Percentiles rank a stretch among this genome's conserved stretches.
Evolutionary conservation across 2,888 invertebrate species (phyloP).

Genomic region (Patella ulyssiponensis): DNA sequence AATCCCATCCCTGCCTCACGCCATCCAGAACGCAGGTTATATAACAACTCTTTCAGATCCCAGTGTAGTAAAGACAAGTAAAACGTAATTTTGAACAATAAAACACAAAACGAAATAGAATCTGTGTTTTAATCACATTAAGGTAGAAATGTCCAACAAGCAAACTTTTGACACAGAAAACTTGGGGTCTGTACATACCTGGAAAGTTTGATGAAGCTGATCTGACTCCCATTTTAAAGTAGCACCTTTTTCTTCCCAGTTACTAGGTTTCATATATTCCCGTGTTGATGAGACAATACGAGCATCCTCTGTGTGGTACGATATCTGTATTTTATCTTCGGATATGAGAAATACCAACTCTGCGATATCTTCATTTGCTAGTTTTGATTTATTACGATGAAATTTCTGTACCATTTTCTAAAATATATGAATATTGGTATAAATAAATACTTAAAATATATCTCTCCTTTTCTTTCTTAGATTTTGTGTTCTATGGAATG

Average conservation of each 20-base stretch:
- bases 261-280: slow-evolving; percentile 69
- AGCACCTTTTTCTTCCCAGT: slow-evolving; percentile 71
- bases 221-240: slow-evolving; percentile 59
- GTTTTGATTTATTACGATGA: slow-evolving; percentile 59
- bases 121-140: neutral
- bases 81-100: neutral
- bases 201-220: slow-evolving; percentile 70
- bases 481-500: no score
- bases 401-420: slow-evolving; percentile 71
- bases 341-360: slow-evolving; percentile 66
- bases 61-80: neutral
- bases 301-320: slow-evolving; percentile 69
- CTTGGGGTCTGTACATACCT: slow-evolving; percentile 50
- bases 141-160: neutral
- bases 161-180: no score
- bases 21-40: no score
- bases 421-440: neutral
- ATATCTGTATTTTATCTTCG: slow-evolving; percentile 69
- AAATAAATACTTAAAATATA: no score
- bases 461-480: no score
- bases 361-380: slow-evolving; percentile 69
- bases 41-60: no score
- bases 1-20: no score
- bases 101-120: neutral
- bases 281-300: slow-evolving; percentile 70